These are phyloP conservation scores for Phocides pigmalion DNA, from an alignment of 1,140 invertebrate species.

Conservation along the genomic window DNA sequence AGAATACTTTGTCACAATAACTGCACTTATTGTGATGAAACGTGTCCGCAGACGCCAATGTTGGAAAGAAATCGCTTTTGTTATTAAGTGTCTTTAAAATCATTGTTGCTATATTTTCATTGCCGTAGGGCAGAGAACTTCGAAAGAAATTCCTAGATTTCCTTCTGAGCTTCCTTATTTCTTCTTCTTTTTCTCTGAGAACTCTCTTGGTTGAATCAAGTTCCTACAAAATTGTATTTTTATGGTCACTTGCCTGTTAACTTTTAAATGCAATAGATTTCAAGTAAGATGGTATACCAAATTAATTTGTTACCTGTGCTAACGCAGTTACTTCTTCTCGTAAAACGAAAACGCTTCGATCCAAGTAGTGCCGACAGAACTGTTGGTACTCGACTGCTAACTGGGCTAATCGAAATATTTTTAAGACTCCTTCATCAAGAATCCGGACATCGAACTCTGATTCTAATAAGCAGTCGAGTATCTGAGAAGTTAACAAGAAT, in stretches of 20 bases:
- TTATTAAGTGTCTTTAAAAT: slow-evolving; percentile 73
- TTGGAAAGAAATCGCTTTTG: slow-evolving; percentile 59
- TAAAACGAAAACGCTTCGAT: slow-evolving; percentile 86
- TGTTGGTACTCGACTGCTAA: slow-evolving; percentile 88
- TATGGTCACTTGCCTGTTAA: neutral
- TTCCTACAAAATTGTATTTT: slow-evolving; percentile 56
- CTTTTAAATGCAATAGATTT: neutral
- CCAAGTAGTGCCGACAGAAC: slow-evolving; percentile 88
- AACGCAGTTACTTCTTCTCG: slow-evolving; percentile 85
- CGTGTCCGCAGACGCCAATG: slow-evolving; percentile 52
- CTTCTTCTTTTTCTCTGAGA: slow-evolving; percentile 74
- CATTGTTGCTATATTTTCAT: slow-evolving; percentile 77
- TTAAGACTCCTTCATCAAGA: slow-evolving; percentile 87
- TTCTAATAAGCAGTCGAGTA: slow-evolving; percentile 86
- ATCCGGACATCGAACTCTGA: slow-evolving; percentile 86
- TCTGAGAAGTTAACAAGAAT: slow-evolving; percentile 51
- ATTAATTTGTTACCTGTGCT: slow-evolving; percentile 85
- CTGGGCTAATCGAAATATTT: slow-evolving; percentile 87
- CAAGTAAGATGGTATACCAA: too few relatives aligned
- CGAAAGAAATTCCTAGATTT: slow-evolving; percentile 60
- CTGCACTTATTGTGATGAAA: slow-evolving; percentile 80
- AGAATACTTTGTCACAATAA: slow-evolving; percentile 84
- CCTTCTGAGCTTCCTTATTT: slow-evolving; percentile 71
- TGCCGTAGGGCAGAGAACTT: slow-evolving; percentile 62
- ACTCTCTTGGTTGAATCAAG: slow-evolving; percentile 66